Evolutionary conservation across 2,113 vertebrate genomes (phyloP), one percentile per base, ranked within the genome.

Genomic region (Suncus etruscus): DNA sequence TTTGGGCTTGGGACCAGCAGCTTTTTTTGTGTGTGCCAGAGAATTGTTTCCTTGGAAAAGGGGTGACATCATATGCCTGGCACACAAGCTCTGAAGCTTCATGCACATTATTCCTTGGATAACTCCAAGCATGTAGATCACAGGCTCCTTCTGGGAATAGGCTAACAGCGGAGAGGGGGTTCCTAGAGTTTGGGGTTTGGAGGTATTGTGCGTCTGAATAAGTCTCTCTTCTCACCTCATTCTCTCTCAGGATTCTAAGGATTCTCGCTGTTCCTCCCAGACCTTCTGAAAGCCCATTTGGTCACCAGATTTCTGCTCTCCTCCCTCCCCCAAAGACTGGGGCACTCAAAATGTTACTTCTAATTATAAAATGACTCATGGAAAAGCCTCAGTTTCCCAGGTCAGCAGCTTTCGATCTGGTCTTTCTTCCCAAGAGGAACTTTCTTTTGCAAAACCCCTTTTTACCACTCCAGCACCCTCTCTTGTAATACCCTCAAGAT

Each of bases 361-460:
- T 73, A 90, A 84, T 25, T 87, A 74, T 14, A 80, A 74, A 80
- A 72, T 11, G 16, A 4, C 6, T 94, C n/a, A 29, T 11, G 47
- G 72, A 80, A 80, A 80, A 83, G 66, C 31, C 14, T 91, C 65
- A 81, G 45, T 91, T 87, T 79, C 61, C 6, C 86, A 83, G 92
- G 65, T 50, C 25, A 77, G 48, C 84, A 32, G n/a, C 22, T 86
- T 83, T 58, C 16, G 16, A 18, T 58, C 54, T 58, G 54, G 32
- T 68, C 61, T 66, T 85, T 83, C 7, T 87, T 8, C 50, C 24
- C 9, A 0, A 12, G 70, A 18, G 58, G 70, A 63, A 31, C 80
- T 47, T 8, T 61, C 29, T 93, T 58, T 65, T 69, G 48, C 58
- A 63, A 76, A 51, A 65, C 8, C 32, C 39, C 27, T 16, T 58